Evolutionary conservation across 2,888 invertebrate genomes (phyloP), one percentile per base, ranked within the genome.

Genomic region (Dicycla oo): DNA sequence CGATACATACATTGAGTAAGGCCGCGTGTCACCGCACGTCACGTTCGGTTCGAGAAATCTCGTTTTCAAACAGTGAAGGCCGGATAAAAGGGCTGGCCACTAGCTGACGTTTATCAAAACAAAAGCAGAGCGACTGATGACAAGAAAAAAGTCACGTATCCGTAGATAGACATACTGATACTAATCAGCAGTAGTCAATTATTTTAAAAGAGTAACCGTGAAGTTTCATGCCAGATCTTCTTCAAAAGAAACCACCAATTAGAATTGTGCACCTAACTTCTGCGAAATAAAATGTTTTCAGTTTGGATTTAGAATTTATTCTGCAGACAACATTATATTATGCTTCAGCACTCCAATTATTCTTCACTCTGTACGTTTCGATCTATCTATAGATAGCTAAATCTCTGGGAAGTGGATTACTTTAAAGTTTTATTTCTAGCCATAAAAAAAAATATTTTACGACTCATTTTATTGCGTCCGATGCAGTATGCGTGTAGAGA

Each of bases 381-480:
- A 45, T 51, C 23, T 51, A 45, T 51, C 15, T 26, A 23, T 20
- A 54, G 38, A 69, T 65, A 65, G 47, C 54, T 67, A 75, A n/a
- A 75, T 62, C 61, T 49, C 65, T 49, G 60, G n/a, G 69, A 71
- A 84, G 70, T 81, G 73, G 64, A 80, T 80, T 62, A 69, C 80
- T 75, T 76, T 66, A 82, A 75, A 78, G 63, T 78, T 86, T 75
- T 75, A 80, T 61, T 70, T 51, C 64, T 26, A 34, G n/a, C 23
- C 54, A 20, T 75, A 80, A 78, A 80, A 78, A 80, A 72, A 72
- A 76, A 73, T 72, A 30, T 69, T 85, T 85, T 78, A 80, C 73
- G 57, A 64, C 20, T 38, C 38, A 47, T 49, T 77, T 80, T 77
- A 80, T 75, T 53, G 65, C 68, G 58, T 47, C 40, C 43, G 54